Base-by-base conservation (phyloP, 2,888 invertebrate species). In the Metalampra italica region DNA sequence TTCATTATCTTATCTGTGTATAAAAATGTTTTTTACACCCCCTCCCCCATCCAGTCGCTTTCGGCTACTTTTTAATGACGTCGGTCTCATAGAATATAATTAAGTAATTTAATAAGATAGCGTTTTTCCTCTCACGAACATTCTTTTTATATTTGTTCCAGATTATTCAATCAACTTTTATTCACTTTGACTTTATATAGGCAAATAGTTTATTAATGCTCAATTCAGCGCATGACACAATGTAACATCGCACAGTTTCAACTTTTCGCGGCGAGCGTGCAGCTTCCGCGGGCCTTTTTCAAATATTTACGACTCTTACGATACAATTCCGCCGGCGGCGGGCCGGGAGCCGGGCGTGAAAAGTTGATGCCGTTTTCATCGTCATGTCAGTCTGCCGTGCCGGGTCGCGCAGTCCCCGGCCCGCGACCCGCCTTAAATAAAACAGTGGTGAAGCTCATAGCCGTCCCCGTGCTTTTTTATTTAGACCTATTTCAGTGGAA, bases 301-400 rank as follows among this genome's bases (percentile, higher is more conserved):
- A 75, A 78, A 75, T 78, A 77, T 78, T 78, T 70, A 78, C 68
- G 59, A 58, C 55, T 57, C 56, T 54, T 50, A 52, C 62, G 59
- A 72, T 73, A 70, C 68, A 67, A 72, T 71, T 65, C 64, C 57
- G 56, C 55, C 51, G 47, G 55, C 51, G 47, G 55, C 53, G 52
- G 52, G 53, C 58, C 60, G 62, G 56, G 59, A 59, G 64, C 43
- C 54, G 40, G 47, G 54, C 61, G 63, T 75, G 72, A 76, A 75
- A 75, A 69, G 60, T 79, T 78, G 68, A 75, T 78, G 68, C 52
- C 56, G 52, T 64, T 68, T 66, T 62, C 71, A 68, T 60, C 64
- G 62, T 57, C 37, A 46, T 54, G 60, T 58, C 59, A 47, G 43
- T 41, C n/a, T n/a, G 12, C 8, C 37, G 12, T 37, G 37, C 37